Evolutionary conservation across 2,797 vertebrate genomes (phyloP).

Genomic region (Muscicapa comitata): DNA sequence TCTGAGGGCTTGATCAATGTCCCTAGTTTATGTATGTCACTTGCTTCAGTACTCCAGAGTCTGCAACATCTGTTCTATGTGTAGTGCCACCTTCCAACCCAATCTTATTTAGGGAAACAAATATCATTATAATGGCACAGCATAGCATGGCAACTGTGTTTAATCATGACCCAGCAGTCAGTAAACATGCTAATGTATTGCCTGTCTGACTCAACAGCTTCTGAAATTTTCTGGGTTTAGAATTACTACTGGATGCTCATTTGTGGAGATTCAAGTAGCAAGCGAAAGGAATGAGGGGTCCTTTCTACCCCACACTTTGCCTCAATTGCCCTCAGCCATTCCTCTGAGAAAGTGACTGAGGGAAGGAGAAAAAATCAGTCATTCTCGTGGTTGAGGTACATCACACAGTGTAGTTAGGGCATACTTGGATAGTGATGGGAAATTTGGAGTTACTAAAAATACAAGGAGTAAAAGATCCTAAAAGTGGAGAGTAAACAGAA

Average conservation of each 20-base stretch:
- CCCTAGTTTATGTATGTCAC: background rate
- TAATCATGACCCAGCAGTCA: slow-evolving; percentile 11
- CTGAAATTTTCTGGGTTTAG: background rate
- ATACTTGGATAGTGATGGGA: background rate
- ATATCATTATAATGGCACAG: background rate
- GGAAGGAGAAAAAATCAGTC: background rate
- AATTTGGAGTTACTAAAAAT: background rate
- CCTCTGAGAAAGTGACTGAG: background rate
- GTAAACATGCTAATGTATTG: background rate
- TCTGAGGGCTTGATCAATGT: background rate
- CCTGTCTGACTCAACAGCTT: background rate
- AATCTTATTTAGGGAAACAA: background rate
- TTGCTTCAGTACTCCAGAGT: background rate
- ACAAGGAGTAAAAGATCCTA: background rate
- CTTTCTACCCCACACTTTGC: background rate
- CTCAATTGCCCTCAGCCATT: background rate
- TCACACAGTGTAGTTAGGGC: background rate
- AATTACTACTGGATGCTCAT: background rate
- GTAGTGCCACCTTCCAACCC: slow-evolving; percentile 34
- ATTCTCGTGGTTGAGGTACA: background rate
- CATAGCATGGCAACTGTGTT: slow-evolving; percentile 34
- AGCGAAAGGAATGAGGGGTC: background rate
- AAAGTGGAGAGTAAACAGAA: background rate
- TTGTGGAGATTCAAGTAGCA: slow-evolving; percentile 5
- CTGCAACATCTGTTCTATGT: slow-evolving; percentile 7